These are phyloP conservation scores for Siniperca scherzeri DNA, from an alignment of 2,797 vertebrate species.

Conservation along the genomic window DNA sequence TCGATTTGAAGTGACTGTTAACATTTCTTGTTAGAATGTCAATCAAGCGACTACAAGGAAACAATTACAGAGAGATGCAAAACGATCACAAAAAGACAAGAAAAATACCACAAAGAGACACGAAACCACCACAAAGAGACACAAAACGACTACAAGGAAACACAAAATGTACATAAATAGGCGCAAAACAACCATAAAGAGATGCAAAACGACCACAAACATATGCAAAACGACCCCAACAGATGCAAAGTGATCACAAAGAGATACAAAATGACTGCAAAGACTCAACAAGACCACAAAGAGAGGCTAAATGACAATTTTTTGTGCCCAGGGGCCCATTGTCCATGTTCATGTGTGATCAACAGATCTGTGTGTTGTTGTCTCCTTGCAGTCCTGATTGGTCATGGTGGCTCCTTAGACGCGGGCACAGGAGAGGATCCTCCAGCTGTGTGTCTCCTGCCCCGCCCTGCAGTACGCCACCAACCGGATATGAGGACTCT, in stretches of 20 bases:
- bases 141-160: background rate
- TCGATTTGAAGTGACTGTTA: background rate
- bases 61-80: background rate
- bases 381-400: conserved; percentile 83
- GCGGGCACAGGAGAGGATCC: conserved; percentile 61
- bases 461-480: conserved; percentile 56
- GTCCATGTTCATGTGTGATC: background rate
- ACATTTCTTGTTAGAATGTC: background rate
- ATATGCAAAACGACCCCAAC: background rate
- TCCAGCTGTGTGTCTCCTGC: conserved; percentile 47
- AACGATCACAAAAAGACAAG: background rate
- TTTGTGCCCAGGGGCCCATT: too few species aligned
- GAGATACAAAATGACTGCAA: background rate
- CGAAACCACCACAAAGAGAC: background rate
- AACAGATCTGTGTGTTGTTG: conserved; percentile 8
- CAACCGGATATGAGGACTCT: conserved; percentile 62
- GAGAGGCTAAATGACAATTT: background rate
- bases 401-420: conserved; percentile 57
- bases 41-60: background rate
- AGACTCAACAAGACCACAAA: background rate
- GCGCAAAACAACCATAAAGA: too few species aligned
- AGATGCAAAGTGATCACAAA: background rate
- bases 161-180: too few species aligned
- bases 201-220: too few species aligned
- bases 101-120: background rate